A percentile compares a stretch with the other conserved stretches of the same genome.
These are phyloP conservation scores for Pogonomyrmex californicus DNA, from an alignment of 1,140 invertebrate genomes.

Conservation along the genomic window DNA sequence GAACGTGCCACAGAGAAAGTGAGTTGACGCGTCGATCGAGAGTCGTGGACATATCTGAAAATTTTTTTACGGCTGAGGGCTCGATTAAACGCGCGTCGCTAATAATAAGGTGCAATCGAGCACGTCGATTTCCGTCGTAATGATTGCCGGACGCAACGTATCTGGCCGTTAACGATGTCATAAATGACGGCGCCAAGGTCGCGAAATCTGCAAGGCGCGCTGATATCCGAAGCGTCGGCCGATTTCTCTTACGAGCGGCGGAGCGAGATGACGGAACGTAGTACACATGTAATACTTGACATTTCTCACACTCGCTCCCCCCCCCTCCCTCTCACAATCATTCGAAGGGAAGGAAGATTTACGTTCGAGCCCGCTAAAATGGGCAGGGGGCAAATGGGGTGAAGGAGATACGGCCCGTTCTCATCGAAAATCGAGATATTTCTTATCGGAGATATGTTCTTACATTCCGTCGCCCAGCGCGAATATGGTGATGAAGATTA, in stretches of 20 bases:
- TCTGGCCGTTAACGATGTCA: conserved; percentile 40
- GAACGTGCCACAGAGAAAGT: conserved; percentile 42
- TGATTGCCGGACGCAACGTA: conserved; percentile 8
- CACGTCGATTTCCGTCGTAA: conserved; percentile 20
- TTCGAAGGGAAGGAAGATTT: conserved; percentile 41
- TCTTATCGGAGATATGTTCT: background rate
- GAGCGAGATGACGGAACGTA: background rate
- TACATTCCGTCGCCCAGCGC: background rate
- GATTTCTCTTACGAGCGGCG: conserved; percentile 37
- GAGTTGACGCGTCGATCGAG: conserved; percentile 14
- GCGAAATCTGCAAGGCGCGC: conserved; percentile 36
- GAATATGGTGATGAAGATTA: background rate
- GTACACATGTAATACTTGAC: conserved; percentile 40
- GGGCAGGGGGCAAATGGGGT: background rate
- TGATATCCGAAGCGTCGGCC: conserved; percentile 29
- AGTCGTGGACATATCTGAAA: conserved; percentile 10
- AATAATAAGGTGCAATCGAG: conserved; percentile 50
- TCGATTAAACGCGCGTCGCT: conserved; percentile 33
- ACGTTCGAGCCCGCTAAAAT: background rate
- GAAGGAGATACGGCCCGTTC: conserved; percentile 4
- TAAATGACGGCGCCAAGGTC: conserved; percentile 33
- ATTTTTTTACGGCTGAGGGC: conserved; percentile 35
- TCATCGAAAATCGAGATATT: conserved; percentile 12
- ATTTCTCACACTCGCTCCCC: background rate
- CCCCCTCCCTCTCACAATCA: background rate